phyloP scores from a whole-genome alignment of 2,113 vertebrate genomes.

The Eolophus roseicapilla region DNA sequence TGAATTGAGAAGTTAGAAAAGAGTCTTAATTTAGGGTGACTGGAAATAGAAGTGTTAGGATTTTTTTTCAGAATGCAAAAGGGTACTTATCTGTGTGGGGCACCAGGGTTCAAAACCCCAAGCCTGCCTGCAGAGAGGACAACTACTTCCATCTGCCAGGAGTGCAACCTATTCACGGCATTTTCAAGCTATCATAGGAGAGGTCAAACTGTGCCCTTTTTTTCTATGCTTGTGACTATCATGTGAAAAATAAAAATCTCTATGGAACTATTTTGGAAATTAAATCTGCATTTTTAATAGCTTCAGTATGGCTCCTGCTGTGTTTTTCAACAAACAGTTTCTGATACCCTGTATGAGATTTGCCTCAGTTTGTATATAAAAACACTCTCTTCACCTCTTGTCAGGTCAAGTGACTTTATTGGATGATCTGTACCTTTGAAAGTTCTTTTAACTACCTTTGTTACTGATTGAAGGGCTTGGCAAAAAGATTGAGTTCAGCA shows the following conservation, averaged over 20 bases:
- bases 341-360: background rate
- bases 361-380: background rate
- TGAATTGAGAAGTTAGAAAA: background rate
- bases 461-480: background rate
- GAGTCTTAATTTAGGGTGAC: background rate
- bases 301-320: background rate
- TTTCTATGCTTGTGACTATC: background rate
- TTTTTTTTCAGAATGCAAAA: background rate
- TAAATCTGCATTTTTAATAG: conserved; percentile 42
- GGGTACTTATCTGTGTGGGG: background rate
- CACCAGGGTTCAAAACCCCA: background rate
- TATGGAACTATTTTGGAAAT: conserved; percentile 7
- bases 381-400: background rate
- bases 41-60: background rate
- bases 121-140: background rate
- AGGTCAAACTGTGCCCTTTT: background rate
- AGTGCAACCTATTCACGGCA: background rate
- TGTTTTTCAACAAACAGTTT: background rate
- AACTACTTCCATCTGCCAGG: background rate
- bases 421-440: conserved; percentile 6
- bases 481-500: background rate
- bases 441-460: conserved; percentile 9
- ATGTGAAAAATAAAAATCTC: background rate
- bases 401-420: background rate
- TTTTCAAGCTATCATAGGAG: background rate